phyloP scores from a whole-genome alignment of 2,797 vertebrate species.

The Gallinago stenura region DNA sequence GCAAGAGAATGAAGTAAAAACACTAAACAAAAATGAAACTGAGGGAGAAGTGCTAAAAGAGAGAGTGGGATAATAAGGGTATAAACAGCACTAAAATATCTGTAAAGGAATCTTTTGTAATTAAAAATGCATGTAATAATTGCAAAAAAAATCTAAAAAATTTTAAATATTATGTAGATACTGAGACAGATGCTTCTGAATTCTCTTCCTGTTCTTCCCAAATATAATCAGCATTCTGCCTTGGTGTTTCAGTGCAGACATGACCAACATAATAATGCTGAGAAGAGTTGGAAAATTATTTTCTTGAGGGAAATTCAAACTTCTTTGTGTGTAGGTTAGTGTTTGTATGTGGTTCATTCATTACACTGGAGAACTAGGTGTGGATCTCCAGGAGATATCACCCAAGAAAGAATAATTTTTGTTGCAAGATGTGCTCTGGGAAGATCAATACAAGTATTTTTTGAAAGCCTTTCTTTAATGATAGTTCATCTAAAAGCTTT shows the following conservation, averaged over 20 bases:
- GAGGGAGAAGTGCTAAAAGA: neutral
- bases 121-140: neutral
- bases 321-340: neutral
- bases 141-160: neutral
- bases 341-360: neutral
- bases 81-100: neutral
- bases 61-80: neutral
- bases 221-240: neutral
- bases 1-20: neutral
- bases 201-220: neutral
- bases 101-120: neutral
- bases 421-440: neutral
- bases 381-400: neutral
- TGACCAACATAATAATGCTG: neutral
- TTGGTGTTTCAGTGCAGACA: neutral
- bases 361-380: neutral
- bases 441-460: neutral
- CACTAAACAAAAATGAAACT: neutral
- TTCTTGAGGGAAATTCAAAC: neutral
- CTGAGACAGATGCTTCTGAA: neutral
- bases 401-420: neutral
- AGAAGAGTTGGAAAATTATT: neutral
- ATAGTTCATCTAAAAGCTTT: neutral
- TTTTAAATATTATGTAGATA: neutral
- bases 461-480: neutral